These are phyloP conservation scores for Trichogramma evanescens DNA, from an alignment of 2,888 invertebrate species.

Conservation along the genomic window DNA sequence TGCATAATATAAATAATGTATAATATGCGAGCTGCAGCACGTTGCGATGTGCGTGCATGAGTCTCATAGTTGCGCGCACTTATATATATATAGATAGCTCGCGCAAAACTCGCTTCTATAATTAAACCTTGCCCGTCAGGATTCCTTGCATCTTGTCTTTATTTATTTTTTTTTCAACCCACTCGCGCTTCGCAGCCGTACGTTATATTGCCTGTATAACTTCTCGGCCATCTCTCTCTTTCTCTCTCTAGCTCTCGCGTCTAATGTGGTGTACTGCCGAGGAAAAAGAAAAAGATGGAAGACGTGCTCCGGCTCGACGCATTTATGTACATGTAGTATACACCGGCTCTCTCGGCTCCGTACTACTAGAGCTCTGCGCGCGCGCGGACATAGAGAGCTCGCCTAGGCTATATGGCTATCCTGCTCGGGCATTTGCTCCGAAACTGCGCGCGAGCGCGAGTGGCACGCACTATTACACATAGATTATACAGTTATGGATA, in stretches of 20 bases:
- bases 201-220: neutral
- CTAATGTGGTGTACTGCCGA: too few species aligned
- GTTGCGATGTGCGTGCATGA: neutral
- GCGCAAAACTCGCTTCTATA: conserved; percentile 15
- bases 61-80: neutral
- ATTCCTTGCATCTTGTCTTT: conserved; percentile 12
- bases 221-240: too few species aligned
- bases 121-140: conserved; percentile 22
- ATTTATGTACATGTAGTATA: neutral
- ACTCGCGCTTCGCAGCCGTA: neutral
- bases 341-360: too few species aligned
- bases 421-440: too few species aligned
- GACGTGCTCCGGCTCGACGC: neutral
- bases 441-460: too few species aligned
- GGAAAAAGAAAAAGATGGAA: conserved; percentile 15
- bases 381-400: too few species aligned
- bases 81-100: conserved; percentile 8
- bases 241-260: too few species aligned
- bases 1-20: neutral
- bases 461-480: too few species aligned
- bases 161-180: neutral
- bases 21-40: neutral
- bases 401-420: too few species aligned
- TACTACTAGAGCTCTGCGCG: too few species aligned
- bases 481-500: too few species aligned